phyloP scores from a whole-genome alignment of 2,888 invertebrate species.

The Thysanoteuthis rhombus region DNA sequence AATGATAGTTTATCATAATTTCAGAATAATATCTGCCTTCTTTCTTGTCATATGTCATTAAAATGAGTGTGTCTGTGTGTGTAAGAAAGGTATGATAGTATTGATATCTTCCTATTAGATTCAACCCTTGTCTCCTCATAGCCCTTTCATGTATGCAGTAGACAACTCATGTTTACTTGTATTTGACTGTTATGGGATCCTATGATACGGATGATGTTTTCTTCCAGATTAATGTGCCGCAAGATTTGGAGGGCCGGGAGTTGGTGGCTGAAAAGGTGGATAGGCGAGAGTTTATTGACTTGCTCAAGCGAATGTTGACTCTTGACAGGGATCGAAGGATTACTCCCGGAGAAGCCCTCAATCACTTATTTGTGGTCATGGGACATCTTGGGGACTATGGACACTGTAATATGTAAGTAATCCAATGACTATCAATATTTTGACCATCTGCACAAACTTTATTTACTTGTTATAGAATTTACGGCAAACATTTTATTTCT shows the following conservation, averaged over 20 bases:
- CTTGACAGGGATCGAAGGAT: slow-evolving; percentile 96
- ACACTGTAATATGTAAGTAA: slow-evolving; percentile 83
- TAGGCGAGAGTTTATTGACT: slow-evolving; percentile 95
- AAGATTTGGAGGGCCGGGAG: slow-evolving; percentile 95
- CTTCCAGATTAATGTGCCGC: slow-evolving; percentile 66
- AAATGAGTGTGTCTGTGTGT: not conserved
- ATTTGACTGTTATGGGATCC: not conserved
- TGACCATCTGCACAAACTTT: not conserved
- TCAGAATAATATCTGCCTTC: not conserved
- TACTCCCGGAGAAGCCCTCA: slow-evolving; percentile 93
- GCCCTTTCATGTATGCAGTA: not conserved
- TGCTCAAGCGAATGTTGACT: slow-evolving; percentile 96
- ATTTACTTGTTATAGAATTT: too few relatives aligned
- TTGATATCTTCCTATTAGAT: too few relatives aligned
- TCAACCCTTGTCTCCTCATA: too few relatives aligned
- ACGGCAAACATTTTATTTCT: too few relatives aligned
- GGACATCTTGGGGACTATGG: slow-evolving; percentile 93
- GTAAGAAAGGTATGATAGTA: not conserved
- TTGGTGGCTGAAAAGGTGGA: slow-evolving; percentile 96
- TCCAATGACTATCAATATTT: not conserved
- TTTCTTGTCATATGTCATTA: not conserved
- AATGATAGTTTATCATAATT: not conserved
- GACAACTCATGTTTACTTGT: not conserved
- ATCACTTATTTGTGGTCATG: slow-evolving; percentile 92
- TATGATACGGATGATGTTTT: slow-evolving; percentile 18